Evolutionary conservation across 2,888 invertebrate genomes (phyloP).

Genomic region (Drosophila cognata): DNA sequence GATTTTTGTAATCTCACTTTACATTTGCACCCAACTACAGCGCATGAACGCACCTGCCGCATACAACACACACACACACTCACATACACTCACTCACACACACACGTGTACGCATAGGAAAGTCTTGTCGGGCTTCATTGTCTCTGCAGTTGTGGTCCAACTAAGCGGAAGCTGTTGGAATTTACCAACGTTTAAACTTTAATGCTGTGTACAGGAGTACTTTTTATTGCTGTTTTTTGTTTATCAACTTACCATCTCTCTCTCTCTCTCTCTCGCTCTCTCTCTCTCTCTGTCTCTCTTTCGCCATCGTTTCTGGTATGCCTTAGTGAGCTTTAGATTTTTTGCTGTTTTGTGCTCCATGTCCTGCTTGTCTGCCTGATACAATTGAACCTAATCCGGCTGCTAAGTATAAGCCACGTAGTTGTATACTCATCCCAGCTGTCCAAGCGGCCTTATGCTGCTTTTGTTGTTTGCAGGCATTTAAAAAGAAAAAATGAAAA

Average conservation of each 20-base stretch:
- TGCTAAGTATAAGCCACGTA: slow-evolving; percentile 80
- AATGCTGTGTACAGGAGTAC: slow-evolving; percentile 75
- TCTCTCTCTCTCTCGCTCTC: slow-evolving; percentile 19
- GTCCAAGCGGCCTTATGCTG: slow-evolving; percentile 80
- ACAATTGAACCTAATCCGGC: slow-evolving; percentile 80
- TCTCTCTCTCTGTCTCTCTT: slow-evolving; percentile 7
- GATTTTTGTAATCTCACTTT: slow-evolving; percentile 55
- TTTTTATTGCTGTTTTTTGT: slow-evolving; percentile 44
- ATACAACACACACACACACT: slow-evolving; percentile 27
- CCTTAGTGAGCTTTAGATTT: slow-evolving; percentile 46
- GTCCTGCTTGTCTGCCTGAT: slow-evolving; percentile 51
- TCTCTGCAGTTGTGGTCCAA: slow-evolving; percentile 53
- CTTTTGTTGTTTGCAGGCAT: slow-evolving; percentile 79
- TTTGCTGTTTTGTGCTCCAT: slow-evolving; percentile 18
- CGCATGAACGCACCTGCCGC: slow-evolving; percentile 46
- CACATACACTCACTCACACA: slow-evolving; percentile 1
- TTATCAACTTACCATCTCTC: slow-evolving; percentile 19
- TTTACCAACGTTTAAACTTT: slow-evolving; percentile 79
- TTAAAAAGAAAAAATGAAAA: slow-evolving; percentile 54
- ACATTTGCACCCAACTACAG: slow-evolving; percentile 47
- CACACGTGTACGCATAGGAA: slow-evolving; percentile 2
- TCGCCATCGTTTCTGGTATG: slow-evolving; percentile 9
- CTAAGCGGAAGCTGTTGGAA: slow-evolving; percentile 79
- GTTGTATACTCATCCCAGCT: slow-evolving; percentile 78
- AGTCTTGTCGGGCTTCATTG: slow-evolving; percentile 44